phyloP scores from a whole-genome alignment of 2,888 invertebrate species.

The Troglohyphantes excavatus region DNA sequence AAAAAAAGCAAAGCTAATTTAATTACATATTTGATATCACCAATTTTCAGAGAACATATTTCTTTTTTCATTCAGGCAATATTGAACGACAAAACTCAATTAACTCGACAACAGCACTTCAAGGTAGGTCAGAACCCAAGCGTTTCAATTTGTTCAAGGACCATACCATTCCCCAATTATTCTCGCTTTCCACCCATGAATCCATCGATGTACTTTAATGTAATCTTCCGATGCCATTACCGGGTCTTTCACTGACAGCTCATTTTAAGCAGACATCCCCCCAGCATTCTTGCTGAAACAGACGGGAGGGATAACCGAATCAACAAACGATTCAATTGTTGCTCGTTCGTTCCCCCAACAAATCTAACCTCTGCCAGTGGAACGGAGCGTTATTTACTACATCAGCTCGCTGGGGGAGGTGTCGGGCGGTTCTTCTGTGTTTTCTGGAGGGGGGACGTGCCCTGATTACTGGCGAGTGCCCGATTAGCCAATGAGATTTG shows the following conservation, averaged over 20 bases:
- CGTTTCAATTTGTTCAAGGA: slow-evolving; percentile 6
- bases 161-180: neutral
- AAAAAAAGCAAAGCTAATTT: too few relatives aligned
- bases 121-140: neutral
- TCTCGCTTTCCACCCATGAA: neutral
- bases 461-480: slow-evolving; percentile 78
- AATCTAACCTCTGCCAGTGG: slow-evolving; percentile 66
- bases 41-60: too few relatives aligned
- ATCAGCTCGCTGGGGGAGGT: neutral
- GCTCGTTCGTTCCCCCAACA: slow-evolving; percentile 28
- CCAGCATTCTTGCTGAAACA: slow-evolving; percentile 15
- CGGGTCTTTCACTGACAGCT: slow-evolving; percentile 56
- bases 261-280: slow-evolving; percentile 51
- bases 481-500: slow-evolving; percentile 78
- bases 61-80: too few relatives aligned
- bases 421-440: neutral
- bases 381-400: slow-evolving; percentile 75
- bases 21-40: too few relatives aligned
- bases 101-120: too few relatives aligned
- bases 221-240: slow-evolving; percentile 50
- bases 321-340: slow-evolving; percentile 69
- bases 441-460: slow-evolving; percentile 47
- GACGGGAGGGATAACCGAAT: slow-evolving; percentile 61
- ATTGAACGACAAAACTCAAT: too few relatives aligned
- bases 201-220: neutral